Evolutionary conservation across 35 echinoderm and acorn worm genomes (phyloP).

Genomic region (Ptychodera flava): DNA sequence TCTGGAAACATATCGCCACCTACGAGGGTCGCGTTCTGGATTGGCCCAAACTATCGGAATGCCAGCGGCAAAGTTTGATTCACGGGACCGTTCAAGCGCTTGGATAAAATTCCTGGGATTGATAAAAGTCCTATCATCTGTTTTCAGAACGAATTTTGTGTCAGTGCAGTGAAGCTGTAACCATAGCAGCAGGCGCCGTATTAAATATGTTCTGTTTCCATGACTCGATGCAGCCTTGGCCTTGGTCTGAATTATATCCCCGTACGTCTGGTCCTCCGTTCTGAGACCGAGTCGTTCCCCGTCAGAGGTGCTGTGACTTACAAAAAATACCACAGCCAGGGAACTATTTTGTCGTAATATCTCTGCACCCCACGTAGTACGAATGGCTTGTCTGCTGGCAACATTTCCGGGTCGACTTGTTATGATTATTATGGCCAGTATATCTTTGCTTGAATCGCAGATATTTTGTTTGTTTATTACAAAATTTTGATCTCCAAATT

Average conservation of each 20-base stretch:
- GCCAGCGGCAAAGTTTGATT: not conserved
- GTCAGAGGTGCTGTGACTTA: not conserved
- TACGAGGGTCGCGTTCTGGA: constrained; percentile 15
- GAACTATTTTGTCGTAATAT: not conserved
- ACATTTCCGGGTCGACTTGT: not conserved
- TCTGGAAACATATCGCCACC: constrained; percentile 31
- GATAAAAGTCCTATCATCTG: not conserved
- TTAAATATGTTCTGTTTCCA: not conserved
- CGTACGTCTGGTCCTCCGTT: not conserved
- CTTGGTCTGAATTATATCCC: not conserved
- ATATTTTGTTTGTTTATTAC: not conserved
- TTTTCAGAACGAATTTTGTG: not conserved
- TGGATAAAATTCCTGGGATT: not conserved
- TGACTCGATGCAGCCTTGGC: not conserved
- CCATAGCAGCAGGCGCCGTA: not conserved
- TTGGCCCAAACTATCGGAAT: not conserved
- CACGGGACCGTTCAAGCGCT: not conserved
- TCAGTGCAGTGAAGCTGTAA: not conserved
- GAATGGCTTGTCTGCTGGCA: not conserved
- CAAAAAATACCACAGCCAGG: not conserved
- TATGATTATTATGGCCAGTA: not conserved
- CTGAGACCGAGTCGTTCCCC: not conserved
- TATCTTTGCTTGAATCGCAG: not conserved
- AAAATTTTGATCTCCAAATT: no score
- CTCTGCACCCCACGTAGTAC: not conserved